Evolutionary conservation across 2,888 invertebrate species (phyloP), one percentile per base, ranked within the genome.

Genomic region (Melangyna quadrimaculata): DNA sequence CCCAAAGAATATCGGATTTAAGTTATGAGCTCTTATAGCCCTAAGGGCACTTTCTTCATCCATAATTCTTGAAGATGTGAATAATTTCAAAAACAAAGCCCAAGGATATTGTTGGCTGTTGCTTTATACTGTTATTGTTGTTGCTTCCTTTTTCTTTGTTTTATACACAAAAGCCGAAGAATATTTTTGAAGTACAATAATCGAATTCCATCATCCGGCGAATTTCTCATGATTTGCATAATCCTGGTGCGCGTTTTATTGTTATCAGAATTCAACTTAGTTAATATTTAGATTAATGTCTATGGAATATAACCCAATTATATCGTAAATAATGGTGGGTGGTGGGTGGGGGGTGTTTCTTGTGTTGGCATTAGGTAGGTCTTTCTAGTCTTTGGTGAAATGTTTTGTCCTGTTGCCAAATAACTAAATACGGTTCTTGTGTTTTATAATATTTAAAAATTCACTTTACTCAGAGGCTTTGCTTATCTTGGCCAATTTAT

Each of bases 151-250:
- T 12, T 29, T 12, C 0, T 27, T 57, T 35, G 24, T 67, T n/a
- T n/a, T 67, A 17, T 63, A 63, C 69, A 17, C 55, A 17, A n/a
- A 63, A 57, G 70, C 55, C 32, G 35, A 55, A 48, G 63, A 43
- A 45, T 29, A 48, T 69, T 45, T 61, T 73, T 69, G 63, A 73
- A 78, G 65, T 77, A 81, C 51, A 81, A 78, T 81, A 86, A 86
- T 86, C 86, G 86, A 81, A 86, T 81, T 81, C 77, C 77, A 78
- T 86, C 77, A 78, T 86, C 77, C 86, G 72, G 81, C 48, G 81
- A 70, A 73, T 81, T 81, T 81, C 86, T 77, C 86, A 86, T 86
- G 73, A 86, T 86, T 86, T 86, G 73, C 86, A 78, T 86, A 86
- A 81, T 81, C 81, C 70, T 10, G 17, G 45, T 70, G 59, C 48